Conservation (phyloP, 2,888 invertebrate species). For the Sinhomidia bicolor region DNA sequence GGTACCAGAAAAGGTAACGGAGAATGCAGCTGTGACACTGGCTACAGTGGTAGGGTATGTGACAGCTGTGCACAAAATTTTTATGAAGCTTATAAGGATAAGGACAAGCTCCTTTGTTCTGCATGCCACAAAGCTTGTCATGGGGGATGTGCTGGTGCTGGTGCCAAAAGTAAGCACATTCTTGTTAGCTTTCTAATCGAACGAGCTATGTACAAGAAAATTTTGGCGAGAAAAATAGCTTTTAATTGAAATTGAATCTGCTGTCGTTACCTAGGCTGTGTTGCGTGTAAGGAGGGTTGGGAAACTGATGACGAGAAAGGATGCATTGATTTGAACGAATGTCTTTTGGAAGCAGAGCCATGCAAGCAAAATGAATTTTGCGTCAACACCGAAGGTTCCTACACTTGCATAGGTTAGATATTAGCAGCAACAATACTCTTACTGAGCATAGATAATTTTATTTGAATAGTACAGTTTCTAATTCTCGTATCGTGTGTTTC, state of each 20-base stretch:
- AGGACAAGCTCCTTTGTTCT: constrained; percentile 88
- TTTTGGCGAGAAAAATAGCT: too few species aligned
- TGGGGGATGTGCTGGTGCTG: constrained; percentile 88
- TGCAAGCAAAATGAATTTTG: constrained; percentile 89
- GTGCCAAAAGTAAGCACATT: constrained; percentile 85
- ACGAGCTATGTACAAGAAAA: neutral
- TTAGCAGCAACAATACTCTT: neutral
- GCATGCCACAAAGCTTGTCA: constrained; percentile 91
- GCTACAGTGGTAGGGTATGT: constrained; percentile 91
- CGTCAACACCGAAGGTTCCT: constrained; percentile 93
- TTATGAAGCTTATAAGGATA: constrained; percentile 89
- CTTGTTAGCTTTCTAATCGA: too few species aligned
- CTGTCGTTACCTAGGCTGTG: constrained; percentile 83
- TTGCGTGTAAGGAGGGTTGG: constrained; percentile 89
- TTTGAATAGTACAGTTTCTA: neutral
- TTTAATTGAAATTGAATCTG: too few species aligned
- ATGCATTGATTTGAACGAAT: constrained; percentile 93
- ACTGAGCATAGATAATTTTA: neutral
- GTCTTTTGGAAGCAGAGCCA: constrained; percentile 84
- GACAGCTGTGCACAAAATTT: constrained; percentile 89
- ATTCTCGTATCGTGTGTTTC: too few species aligned
- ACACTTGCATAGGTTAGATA: constrained; percentile 85
- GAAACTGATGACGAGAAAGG: constrained; percentile 87
- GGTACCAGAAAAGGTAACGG: constrained; percentile 97
- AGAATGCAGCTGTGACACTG: constrained; percentile 91